These are phyloP conservation scores for Dasypogon diadema DNA, from an alignment of 2,888 invertebrate species.

Conservation along the genomic window DNA sequence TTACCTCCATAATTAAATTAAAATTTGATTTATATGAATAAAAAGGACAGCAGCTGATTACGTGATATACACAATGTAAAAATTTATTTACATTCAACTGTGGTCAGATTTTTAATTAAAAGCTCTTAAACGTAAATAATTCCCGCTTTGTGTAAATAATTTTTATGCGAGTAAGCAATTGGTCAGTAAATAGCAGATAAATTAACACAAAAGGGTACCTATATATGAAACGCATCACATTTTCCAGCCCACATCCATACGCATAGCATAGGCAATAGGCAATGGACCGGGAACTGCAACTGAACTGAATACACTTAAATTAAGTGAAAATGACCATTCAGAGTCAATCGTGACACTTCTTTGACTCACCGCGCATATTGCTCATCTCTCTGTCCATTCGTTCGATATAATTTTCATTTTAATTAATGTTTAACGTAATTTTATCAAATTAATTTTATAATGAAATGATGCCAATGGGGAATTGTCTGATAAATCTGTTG, in stretches of 20 bases:
- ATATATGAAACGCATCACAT: too few relatives aligned
- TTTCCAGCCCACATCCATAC: not conserved
- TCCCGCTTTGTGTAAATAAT: constrained; percentile 50
- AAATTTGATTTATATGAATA: not conserved
- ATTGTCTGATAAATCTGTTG: constrained; percentile 43
- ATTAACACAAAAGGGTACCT: too few relatives aligned
- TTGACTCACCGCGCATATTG: constrained; percentile 16
- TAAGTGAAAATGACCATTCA: constrained; percentile 45
- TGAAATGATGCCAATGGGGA: constrained; percentile 38
- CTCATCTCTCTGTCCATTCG: not conserved
- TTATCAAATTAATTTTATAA: constrained; percentile 49
- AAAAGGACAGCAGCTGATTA: not conserved
- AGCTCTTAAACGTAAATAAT: constrained; percentile 48
- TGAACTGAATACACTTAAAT: constrained; percentile 30
- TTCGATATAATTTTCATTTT: constrained; percentile 3
- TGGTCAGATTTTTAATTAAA: constrained; percentile 50
- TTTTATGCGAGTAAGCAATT: constrained; percentile 46
- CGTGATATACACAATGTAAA: not conserved
- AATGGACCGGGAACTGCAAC: not conserved
- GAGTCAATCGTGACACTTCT: constrained; percentile 47
- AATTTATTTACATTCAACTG: constrained; percentile 39
- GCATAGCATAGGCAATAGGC: not conserved
- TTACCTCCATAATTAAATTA: not conserved
- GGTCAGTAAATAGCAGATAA: constrained; percentile 47
- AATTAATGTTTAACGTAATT: constrained; percentile 47